Base-by-base conservation (phyloP, 2,113 vertebrate genomes). In the Nothobranchius furzeri region DNA sequence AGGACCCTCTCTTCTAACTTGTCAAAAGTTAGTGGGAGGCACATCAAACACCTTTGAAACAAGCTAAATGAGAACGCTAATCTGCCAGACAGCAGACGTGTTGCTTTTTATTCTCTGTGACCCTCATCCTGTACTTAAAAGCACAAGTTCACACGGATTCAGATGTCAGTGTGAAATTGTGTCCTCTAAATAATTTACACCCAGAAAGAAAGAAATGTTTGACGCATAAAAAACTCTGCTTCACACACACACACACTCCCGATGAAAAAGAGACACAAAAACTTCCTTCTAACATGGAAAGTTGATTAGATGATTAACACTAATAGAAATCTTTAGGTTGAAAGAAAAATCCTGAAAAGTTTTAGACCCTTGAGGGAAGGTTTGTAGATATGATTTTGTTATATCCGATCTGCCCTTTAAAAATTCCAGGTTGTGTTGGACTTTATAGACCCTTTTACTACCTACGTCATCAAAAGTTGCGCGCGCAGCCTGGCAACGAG, bases 31-130 rank as follows among this genome's bases (percentile, higher is more conserved):
- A 54, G 76, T 70, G 75, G 49, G 60, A 83, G 64, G 75, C 43
- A 70, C 73, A 85, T 87, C 82, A 89, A 85, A 87, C 46, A 51
- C 50, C 46, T 65, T 58, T 60, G 43, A 81, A 74, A 81, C 53
- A 25, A 74, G 70, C 12, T 42, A 56, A 76, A 80, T 49, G 47
- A 54, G 75, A 70, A 59, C 24, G 60, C 58, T 68, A 48, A 70
- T 57, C 66, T 71, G 51, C 14, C 60, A 77, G 65, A 70, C 64
- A 62, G 60, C 68, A 78, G 66, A 65, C 11, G 2, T 7, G 61
- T 53, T 57, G 61, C n/a, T 30, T n/a, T 36, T 35, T 11, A 52
- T 74, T 60, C 60, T 12, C 56, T 63, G 56, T 71, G 62, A 63
- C 59, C 73, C 30, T 71, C 49, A 36, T 30, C 58, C 48, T 36